A percentile compares a stretch with the other conserved stretches of the same genome.
Conservation (phyloP, 2,888 invertebrate species). For the Pristionchus mayeri region DNA sequence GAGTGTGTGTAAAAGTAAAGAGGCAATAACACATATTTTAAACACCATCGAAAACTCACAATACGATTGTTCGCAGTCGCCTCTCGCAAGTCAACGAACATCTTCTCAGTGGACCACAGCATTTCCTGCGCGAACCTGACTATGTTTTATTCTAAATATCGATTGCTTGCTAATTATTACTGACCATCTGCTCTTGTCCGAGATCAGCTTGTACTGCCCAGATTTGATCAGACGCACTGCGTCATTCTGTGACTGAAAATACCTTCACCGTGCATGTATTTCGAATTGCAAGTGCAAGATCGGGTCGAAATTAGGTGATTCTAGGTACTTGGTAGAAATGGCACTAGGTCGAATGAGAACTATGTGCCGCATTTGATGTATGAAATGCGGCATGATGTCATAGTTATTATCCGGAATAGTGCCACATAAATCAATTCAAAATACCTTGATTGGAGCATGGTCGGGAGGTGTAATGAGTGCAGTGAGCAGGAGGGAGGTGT, state of each 20-base stretch:
- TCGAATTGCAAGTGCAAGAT: no score
- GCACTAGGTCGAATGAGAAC: no score
- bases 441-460: slow-evolving; percentile 2
- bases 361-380: no score
- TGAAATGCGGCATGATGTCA: no score
- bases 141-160: not conserved
- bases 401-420: no score
- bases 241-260: slow-evolving; percentile 7
- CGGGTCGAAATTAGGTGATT: no score
- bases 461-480: slow-evolving; percentile 9
- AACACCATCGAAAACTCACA: no score
- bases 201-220: slow-evolving; percentile 16
- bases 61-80: slow-evolving; percentile 19
- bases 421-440: not conserved
- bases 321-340: no score
- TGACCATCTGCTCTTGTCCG: slow-evolving; percentile 11
- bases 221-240: not conserved
- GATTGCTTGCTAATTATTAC: no score
- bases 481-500: not conserved
- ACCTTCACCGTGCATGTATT: not conserved
- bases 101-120: not conserved
- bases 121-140: slow-evolving; percentile 38
- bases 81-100: not conserved
- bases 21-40: no score
- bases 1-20: not conserved